A percentile compares a stretch with the other conserved stretches of the same genome.
Conservation (phyloP, 2,888 invertebrate genomes). For the Cosmia trapezina region DNA sequence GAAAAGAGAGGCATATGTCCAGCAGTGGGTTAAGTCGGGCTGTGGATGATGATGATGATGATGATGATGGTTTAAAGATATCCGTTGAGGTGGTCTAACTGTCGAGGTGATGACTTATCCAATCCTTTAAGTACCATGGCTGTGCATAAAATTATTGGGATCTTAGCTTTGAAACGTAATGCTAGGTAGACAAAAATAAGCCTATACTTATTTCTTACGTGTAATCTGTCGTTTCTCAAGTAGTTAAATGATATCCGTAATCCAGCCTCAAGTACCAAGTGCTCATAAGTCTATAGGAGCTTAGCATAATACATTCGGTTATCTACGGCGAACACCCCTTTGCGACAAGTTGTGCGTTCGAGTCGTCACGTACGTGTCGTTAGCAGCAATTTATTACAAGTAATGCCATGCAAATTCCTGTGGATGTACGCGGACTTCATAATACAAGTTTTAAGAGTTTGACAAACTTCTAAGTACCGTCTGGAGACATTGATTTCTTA, state of each 20-base stretch:
- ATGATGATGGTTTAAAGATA: too few relatives aligned
- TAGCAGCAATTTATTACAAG: conserved; percentile 81
- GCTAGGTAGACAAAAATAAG: background rate
- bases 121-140: background rate
- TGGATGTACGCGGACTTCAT: conserved; percentile 70
- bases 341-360: conserved; percentile 70
- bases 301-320: conserved; percentile 81
- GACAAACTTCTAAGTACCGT: conserved; percentile 10
- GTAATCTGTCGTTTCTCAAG: conserved; percentile 52
- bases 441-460: conserved; percentile 63
- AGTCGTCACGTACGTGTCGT: conserved; percentile 82
- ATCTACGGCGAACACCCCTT: conserved; percentile 74
- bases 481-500: conserved; percentile 19
- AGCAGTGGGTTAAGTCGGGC: too few relatives aligned
- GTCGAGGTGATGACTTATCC: background rate
- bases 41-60: too few relatives aligned
- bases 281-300: conserved; percentile 76
- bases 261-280: conserved; percentile 73
- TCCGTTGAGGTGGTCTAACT: too few relatives aligned
- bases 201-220: conserved; percentile 28
- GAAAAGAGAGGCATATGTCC: too few relatives aligned
- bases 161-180: background rate
- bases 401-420: conserved; percentile 79
- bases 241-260: conserved; percentile 66
- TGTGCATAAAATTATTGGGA: background rate